Evolutionary conservation across 2,888 invertebrate species (phyloP).

Genomic region (Stratiomys singularior): DNA sequence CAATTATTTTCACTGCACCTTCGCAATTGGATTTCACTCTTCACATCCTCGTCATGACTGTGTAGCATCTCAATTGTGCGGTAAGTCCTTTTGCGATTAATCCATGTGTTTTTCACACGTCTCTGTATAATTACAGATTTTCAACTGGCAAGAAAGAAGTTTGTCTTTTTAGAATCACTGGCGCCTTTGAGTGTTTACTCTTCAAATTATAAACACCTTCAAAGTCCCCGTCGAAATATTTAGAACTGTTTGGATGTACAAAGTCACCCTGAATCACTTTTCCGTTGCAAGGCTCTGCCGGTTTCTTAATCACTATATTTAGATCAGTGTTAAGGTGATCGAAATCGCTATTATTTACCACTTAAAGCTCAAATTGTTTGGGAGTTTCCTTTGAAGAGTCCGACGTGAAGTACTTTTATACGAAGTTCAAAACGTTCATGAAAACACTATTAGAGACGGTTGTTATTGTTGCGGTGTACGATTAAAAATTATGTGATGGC

Average conservation of each 20-base stretch:
- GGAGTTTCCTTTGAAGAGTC: slow-evolving; percentile 12
- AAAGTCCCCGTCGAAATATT: background rate
- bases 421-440: slow-evolving; percentile 10
- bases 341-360: slow-evolving; percentile 1
- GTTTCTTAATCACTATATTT: slow-evolving; percentile 5
- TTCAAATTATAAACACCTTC: background rate
- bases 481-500: background rate
- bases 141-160: background rate
- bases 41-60: background rate
- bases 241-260: too few species aligned
- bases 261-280: background rate
- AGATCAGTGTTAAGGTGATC: background rate
- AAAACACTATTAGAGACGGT: slow-evolving; percentile 14
- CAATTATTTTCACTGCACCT: background rate
- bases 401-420: background rate
- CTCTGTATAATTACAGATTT: too few species aligned
- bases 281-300: background rate
- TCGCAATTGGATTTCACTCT: background rate
- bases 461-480: background rate
- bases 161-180: slow-evolving; percentile 3
- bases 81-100: slow-evolving; percentile 16
- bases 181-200: background rate
- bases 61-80: slow-evolving; percentile 21
- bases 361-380: slow-evolving; percentile 10
- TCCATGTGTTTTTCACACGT: background rate